A percentile compares a stretch with the other conserved stretches of the same genome.
These are phyloP conservation scores for Lutjanus erythropterus DNA, from an alignment of 2,113 vertebrate species.

Conservation along the genomic window DNA sequence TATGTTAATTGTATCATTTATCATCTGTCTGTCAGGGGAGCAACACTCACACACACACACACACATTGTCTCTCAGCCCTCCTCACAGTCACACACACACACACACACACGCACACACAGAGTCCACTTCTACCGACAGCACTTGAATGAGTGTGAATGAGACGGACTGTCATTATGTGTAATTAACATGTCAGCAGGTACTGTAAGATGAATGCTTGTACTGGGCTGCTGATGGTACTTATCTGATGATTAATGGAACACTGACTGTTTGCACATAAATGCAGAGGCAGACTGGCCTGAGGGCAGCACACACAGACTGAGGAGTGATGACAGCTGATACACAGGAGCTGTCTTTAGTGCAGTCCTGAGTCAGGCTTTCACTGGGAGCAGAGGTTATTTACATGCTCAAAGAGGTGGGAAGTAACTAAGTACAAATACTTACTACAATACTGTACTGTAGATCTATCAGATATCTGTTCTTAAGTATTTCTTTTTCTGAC, in stretches of 20 bases:
- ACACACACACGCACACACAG: no score
- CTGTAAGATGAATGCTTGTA: not conserved
- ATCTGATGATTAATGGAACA: not conserved
- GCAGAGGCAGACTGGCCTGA: not conserved
- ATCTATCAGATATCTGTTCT: no score
- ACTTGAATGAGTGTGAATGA: not conserved
- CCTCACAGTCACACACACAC: not conserved
- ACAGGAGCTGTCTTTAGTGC: not conserved
- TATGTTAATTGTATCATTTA: no score
- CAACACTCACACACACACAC: not conserved
- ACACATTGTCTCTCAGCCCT: not conserved
- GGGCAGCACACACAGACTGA: not conserved
- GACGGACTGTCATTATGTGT: not conserved
- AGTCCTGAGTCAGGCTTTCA: no score
- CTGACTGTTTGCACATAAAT: not conserved
- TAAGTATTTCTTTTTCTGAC: no score
- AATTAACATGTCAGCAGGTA: slow-evolving; percentile 7
- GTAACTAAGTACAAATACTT: no score
- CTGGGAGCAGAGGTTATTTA: no score
- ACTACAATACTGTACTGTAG: no score
- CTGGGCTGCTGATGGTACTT: not conserved
- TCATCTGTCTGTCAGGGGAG: no score
- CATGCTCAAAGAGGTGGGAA: no score
- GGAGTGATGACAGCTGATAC: not conserved
- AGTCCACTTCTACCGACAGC: not conserved